Base-by-base conservation (phyloP, 2,888 invertebrate species). In the Tethea ocularis region DNA sequence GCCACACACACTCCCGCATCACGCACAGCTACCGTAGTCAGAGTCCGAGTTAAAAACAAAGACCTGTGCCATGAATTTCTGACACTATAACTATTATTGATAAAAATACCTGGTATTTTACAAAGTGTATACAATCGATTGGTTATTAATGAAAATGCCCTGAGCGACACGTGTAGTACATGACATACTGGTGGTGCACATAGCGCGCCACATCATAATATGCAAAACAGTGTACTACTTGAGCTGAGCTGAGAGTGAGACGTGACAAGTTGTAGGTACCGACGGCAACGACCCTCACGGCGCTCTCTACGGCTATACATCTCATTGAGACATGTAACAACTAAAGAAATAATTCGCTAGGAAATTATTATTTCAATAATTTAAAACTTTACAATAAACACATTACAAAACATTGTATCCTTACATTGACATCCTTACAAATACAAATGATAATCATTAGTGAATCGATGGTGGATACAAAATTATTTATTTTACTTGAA, bases 341-440 rank as follows among this genome's bases (percentile, higher is more conserved):
- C 73, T 82, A 85, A 78, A 80, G 77, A 83, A 86, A 82, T 77
- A 76, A 80, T 83, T 80, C 70, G 75, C 82, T 86, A 86, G 71
- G 71, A 83, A 85, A 83, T 69, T 78, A 81, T 72, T 75, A 38
- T 38, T 38, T 81, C 71, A 84, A 86, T 84, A 79, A 82, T 82
- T 85, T 80, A 83, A 75, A 71, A 68, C 74, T 84, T 86, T 87
- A 87, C 83, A 86, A 74, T 83, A 83, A 84, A 87, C 82, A 84
- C 77, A 78, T 83, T 84, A 83, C 69, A 84, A 87, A 86, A 86
- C 81, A 84, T 82, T 82, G 83, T 85, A 86, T 80, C 79, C 86
- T 85, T 88, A 87, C 66, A 83, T 75, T 82, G 80, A 46, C 46
- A 46, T 46, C 10, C 46, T 46, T 46, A 84, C 75, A 82, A 78